Evolutionary conservation across 2,113 vertebrate species (phyloP).

Genomic region (Emydura subglobosa): DNA sequence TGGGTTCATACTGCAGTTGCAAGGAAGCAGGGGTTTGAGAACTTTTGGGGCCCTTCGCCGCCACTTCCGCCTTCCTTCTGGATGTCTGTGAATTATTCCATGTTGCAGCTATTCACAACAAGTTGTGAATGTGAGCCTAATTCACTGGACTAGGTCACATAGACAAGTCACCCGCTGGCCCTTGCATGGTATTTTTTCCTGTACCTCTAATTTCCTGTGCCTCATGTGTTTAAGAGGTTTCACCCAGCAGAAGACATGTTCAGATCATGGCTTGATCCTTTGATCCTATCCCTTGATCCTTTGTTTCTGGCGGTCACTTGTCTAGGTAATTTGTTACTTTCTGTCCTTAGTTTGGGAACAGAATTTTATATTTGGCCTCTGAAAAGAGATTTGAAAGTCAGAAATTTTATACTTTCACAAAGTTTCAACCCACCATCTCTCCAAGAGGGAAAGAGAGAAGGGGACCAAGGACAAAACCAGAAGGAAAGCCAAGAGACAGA

Average conservation of each 20-base stretch:
- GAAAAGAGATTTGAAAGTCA: neutral
- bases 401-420: too few species aligned
- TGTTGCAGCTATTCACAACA: neutral
- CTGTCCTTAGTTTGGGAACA: neutral
- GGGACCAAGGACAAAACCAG: neutral
- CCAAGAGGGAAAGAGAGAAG: neutral
- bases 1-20: neutral
- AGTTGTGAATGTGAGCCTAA: neutral
- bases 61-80: neutral
- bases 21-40: neutral
- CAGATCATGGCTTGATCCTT: neutral
- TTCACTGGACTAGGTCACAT: neutral
- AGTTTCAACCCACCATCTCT: neutral
- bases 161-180: neutral
- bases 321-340: neutral
- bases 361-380: neutral
- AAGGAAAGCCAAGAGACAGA: neutral
- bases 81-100: neutral
- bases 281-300: fast-evolving
- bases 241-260: neutral
- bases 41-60: neutral
- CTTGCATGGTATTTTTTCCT: neutral
- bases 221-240: neutral
- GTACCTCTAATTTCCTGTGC: neutral
- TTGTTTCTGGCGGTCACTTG: neutral